Conservation (phyloP, 2,797 vertebrate species). For the Neomorphus geoffroyi region DNA sequence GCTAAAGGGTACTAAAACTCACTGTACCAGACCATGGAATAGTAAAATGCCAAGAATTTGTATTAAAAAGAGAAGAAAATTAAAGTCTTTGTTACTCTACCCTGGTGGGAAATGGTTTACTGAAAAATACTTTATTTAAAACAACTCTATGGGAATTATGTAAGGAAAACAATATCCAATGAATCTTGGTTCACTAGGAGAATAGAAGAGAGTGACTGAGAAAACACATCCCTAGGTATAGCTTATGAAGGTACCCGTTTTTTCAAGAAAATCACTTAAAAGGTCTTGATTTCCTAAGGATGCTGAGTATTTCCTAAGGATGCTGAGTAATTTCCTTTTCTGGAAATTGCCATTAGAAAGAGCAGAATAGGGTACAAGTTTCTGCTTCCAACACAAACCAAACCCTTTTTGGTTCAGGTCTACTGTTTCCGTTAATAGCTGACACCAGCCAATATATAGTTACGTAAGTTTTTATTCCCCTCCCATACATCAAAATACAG, state of each 20-base stretch:
- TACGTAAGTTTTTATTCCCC: not conserved
- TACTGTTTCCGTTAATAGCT: not conserved
- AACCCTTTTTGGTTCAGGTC: not conserved
- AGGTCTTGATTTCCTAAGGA: not conserved
- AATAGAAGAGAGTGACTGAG: not conserved
- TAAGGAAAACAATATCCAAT: not conserved
- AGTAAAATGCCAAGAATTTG: not conserved
- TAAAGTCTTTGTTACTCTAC: not conserved
- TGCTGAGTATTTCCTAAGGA: not conserved
- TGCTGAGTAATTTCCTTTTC: not conserved
- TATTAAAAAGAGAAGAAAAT: not conserved
- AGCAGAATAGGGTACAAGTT: not conserved
- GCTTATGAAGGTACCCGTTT: not conserved
- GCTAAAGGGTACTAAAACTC: not conserved
- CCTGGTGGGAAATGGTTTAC: not conserved
- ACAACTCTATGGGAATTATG: not conserved
- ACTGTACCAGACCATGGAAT: not conserved
- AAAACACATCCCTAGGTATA: not conserved
- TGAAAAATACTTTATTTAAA: not conserved
- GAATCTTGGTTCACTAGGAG: not conserved
- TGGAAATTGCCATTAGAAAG: not conserved
- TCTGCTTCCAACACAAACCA: not conserved
- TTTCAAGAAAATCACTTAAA: not conserved
- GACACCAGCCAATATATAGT: not conserved
- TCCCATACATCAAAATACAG: not conserved